phyloP scores from a whole-genome alignment of 2,797 vertebrate genomes.

The Anguilla anguilla region DNA sequence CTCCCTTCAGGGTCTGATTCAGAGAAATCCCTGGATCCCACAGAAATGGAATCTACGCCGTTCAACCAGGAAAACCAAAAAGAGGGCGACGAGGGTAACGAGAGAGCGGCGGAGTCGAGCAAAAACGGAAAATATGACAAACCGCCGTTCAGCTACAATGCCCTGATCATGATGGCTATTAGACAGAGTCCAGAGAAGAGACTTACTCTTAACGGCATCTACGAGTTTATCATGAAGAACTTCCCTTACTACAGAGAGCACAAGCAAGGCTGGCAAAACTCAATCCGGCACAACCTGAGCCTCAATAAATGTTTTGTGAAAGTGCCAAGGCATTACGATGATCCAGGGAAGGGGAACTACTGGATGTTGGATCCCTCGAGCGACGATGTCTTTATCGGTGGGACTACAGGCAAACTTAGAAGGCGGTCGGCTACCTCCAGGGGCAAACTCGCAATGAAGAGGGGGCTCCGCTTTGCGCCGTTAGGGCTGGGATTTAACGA shows the following conservation, averaged over 20 bases:
- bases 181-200: constrained; percentile 78
- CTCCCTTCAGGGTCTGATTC: constrained; percentile 63
- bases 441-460: constrained; percentile 76
- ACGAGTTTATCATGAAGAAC: constrained; percentile 82
- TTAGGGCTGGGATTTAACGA: constrained; percentile 72
- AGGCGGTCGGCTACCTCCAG: constrained; percentile 75
- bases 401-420: constrained; percentile 78
- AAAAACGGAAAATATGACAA: constrained; percentile 75
- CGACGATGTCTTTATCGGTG: constrained; percentile 80
- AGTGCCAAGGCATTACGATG: constrained; percentile 79
- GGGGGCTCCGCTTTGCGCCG: constrained; percentile 75
- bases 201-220: constrained; percentile 80
- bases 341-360: constrained; percentile 81
- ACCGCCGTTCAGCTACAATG: constrained; percentile 81
- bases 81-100: constrained; percentile 47
- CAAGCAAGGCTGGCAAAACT: constrained; percentile 83
- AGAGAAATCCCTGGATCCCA: constrained; percentile 57
- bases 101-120: constrained; percentile 52
- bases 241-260: constrained; percentile 81
- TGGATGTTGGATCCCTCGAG: constrained; percentile 83
- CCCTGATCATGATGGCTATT: constrained; percentile 83
- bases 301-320: constrained; percentile 83
- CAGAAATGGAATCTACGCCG: constrained; percentile 57
- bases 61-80: constrained; percentile 55
- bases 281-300: constrained; percentile 80